Evolutionary conservation across 2,888 invertebrate genomes (phyloP).

Genomic region (Colostygia pectinataria): DNA sequence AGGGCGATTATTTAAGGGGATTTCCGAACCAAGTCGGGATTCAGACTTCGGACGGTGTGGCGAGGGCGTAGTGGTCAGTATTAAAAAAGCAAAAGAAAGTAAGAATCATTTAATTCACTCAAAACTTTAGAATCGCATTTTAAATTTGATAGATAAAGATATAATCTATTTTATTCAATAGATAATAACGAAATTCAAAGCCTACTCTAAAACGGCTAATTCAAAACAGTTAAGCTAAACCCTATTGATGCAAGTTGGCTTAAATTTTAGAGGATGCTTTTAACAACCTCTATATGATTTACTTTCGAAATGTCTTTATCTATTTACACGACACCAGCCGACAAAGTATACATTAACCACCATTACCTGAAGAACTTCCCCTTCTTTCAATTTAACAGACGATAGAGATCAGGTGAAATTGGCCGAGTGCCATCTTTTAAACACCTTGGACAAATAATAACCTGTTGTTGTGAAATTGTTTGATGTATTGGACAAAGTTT

Average conservation of each 20-base stretch:
- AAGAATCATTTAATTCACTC: too few relatives aligned
- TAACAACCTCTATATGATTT: constrained; percentile 54
- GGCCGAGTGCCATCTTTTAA: constrained; percentile 45
- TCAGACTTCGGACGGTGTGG: too few relatives aligned
- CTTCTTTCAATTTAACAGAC: constrained; percentile 6
- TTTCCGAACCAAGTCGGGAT: too few relatives aligned
- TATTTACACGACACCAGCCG: constrained; percentile 60
- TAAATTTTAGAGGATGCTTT: constrained; percentile 36
- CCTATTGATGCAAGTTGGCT: neutral
- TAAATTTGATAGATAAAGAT: too few relatives aligned
- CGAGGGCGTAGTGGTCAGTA: too few relatives aligned
- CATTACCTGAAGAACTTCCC: constrained; percentile 33
- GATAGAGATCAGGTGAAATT: constrained; percentile 38
- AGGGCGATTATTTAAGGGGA: too few relatives aligned
- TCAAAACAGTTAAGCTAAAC: neutral
- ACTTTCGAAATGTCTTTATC: constrained; percentile 60
- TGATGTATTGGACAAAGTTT: constrained; percentile 52
- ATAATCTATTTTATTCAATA: too few relatives aligned
- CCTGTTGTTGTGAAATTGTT: constrained; percentile 49
- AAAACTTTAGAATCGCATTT: too few relatives aligned
- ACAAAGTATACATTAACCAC: constrained; percentile 51
- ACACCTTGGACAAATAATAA: constrained; percentile 59
- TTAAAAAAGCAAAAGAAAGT: too few relatives aligned
- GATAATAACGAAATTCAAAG: too few relatives aligned
- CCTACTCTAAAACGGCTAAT: too few relatives aligned